phyloP scores from a whole-genome alignment of 2,888 invertebrate species.

The Erebia palarica region DNA sequence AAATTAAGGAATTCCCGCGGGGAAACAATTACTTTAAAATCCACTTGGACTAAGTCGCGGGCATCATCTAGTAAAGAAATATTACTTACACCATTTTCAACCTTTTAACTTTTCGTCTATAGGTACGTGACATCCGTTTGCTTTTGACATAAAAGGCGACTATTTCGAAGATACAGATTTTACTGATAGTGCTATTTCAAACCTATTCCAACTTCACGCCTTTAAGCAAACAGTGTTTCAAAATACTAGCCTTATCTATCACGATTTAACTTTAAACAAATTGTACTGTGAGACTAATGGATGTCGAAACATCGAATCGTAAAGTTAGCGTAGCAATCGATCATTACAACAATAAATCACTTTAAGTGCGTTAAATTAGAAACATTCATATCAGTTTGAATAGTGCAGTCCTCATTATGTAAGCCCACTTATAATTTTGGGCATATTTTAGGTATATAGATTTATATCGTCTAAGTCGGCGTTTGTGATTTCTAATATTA shows the following conservation, averaged over 20 bases:
- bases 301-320: conserved; percentile 28
- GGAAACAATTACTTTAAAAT: too few species aligned
- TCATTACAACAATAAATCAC: conserved; percentile 24
- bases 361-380: conserved; percentile 16
- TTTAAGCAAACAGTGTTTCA: conserved; percentile 32
- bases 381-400: conserved; percentile 12
- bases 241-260: conserved; percentile 32
- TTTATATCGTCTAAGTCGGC: too few species aligned
- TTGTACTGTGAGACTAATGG: conserved; percentile 32
- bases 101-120: conserved; percentile 15
- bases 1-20: too few species aligned
- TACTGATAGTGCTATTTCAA: conserved; percentile 32
- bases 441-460: too few species aligned
- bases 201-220: conserved; percentile 29
- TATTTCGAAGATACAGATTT: conserved; percentile 29
- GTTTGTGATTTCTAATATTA: too few species aligned
- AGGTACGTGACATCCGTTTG: conserved; percentile 22
- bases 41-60: background rate
- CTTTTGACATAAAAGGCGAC: conserved; percentile 26
- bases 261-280: conserved; percentile 32
- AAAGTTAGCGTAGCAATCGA: conserved; percentile 19
- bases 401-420: background rate
- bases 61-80: background rate
- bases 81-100: conserved; percentile 2
- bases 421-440: too few species aligned